Base-by-base conservation (phyloP, 2,888 invertebrate species). In the Eupithecia pulchellata region DNA sequence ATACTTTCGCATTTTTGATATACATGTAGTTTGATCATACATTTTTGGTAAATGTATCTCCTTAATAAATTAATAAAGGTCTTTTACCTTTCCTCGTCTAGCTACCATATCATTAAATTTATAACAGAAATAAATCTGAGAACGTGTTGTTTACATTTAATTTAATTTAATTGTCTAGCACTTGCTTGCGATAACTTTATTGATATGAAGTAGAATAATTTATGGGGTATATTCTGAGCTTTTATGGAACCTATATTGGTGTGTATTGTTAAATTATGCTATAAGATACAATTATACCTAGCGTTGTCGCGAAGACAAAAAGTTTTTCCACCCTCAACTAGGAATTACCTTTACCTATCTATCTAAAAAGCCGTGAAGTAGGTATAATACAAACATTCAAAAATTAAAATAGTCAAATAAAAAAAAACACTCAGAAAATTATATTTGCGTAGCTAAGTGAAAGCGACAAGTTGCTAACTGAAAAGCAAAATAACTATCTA, bases 121-220 rank as follows among this genome's bases (percentile, higher is more conserved):
- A 52, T 25, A 52, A 52, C 25, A 52, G 52, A 25, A 11, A 52
- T 52, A 52, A 52, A 25, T 39, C 55, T 47, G 34, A 57, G 32
- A 55, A 67, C 30, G 58, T 55, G 60, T 64, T 68, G 64, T 64
- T 71, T 68, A 61, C 65, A 34, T 68, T 57, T 20, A 66, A 30
- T 64, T 67, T 52, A 67, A 71, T 76, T 69, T 72, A 70, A 76
- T 75, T 77, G 75, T 60, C 71, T 32, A 72, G 68, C 64, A 67
- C 72, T 61, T 62, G 52, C 55, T 65, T 6, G 32, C 34, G 55
- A 69, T 66, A 66, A 64, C 68, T 74, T 76, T 66, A 75, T 36
- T 65, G 66, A 65, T 72, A 58, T 66, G 39, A 39, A 58, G 36
- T 39, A 57, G 17, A n/a, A 52, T 64, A 64, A 52, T 36, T 13